These are phyloP conservation scores for Salmo trutta DNA, from an alignment of 2,797 vertebrate genomes.

Conservation along the genomic window DNA sequence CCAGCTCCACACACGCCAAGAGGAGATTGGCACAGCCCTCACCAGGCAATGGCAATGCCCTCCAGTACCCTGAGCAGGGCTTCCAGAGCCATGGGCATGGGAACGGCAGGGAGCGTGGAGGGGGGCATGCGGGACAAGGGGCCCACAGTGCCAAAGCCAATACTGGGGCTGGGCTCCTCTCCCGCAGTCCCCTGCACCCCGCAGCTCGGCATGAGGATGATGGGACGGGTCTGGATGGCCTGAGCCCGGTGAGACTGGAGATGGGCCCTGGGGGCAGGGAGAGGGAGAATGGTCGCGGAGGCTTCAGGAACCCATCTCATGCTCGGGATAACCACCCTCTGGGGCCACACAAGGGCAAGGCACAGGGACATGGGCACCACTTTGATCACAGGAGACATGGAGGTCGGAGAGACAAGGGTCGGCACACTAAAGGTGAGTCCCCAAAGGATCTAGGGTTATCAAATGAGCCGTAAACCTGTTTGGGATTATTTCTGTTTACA, in stretches of 20 bases:
- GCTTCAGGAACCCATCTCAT: constrained; percentile 63
- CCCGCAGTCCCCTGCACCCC: constrained; percentile 53
- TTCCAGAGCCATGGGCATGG: constrained; percentile 60
- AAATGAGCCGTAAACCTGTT: neutral
- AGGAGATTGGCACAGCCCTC: constrained; percentile 56
- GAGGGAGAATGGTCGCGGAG: constrained; percentile 66
- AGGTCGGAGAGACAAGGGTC: constrained; percentile 79
- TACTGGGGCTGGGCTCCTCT: constrained; percentile 56
- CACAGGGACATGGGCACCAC: constrained; percentile 59
- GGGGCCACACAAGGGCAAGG: constrained; percentile 76
- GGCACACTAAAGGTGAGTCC: constrained; percentile 81
- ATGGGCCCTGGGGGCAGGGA: constrained; percentile 57
- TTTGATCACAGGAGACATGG: constrained; percentile 79
- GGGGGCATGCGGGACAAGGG: constrained; percentile 63
- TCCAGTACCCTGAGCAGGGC: constrained; percentile 73
- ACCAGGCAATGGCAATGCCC: constrained; percentile 59
- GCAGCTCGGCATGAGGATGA: constrained; percentile 66
- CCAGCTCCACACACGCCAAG: constrained; percentile 53
- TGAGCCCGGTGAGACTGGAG: constrained; percentile 75
- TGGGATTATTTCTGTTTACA: neutral
- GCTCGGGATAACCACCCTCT: constrained; percentile 76
- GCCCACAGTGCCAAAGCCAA: constrained; percentile 60
- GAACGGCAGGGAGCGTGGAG: constrained; percentile 43
- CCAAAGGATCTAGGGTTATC: neutral
- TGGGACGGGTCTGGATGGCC: constrained; percentile 67